A percentile compares a stretch with the other conserved stretches of the same genome.
These are phyloP conservation scores for Carposina sasakii DNA, from an alignment of 1,140 invertebrate genomes.

Conservation along the genomic window DNA sequence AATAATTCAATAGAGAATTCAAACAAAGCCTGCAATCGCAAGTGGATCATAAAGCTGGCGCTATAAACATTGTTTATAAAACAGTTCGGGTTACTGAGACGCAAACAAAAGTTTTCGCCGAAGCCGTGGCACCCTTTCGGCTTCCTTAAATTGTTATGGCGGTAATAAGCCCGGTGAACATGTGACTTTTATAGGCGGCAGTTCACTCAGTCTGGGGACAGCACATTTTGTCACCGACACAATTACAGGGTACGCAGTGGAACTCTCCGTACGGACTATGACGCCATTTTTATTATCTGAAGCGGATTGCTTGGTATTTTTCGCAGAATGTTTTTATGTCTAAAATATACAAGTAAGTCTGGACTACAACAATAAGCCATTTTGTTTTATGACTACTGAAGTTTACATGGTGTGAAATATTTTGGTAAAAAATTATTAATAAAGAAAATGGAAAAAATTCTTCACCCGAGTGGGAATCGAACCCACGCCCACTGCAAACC, in stretches of 20 bases:
- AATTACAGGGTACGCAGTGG: conserved; percentile 9
- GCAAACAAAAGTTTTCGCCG: conserved; percentile 60
- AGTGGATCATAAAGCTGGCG: conserved; percentile 60
- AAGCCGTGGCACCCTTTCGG: conserved; percentile 58
- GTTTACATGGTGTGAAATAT: too few species aligned
- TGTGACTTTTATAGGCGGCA: conserved; percentile 61
- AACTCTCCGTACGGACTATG: conserved; percentile 22
- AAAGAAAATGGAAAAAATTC: too few species aligned
- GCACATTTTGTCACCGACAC: conserved; percentile 16
- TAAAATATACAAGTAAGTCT: too few species aligned
- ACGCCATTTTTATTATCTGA: conserved; percentile 32
- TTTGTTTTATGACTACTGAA: too few species aligned
- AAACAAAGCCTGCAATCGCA: too few species aligned
- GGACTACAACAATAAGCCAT: too few species aligned
- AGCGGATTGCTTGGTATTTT: too few species aligned
- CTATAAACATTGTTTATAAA: conserved; percentile 69
- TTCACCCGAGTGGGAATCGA: too few species aligned
- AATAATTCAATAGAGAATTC: too few species aligned
- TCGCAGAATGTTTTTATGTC: too few species aligned
- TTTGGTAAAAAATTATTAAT: too few species aligned
- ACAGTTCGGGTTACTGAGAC: conserved; percentile 51
- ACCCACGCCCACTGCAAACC: too few species aligned
- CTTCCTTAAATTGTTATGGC: conserved; percentile 67
- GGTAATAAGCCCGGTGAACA: conserved; percentile 56
- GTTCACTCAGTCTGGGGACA: conserved; percentile 34